A percentile compares a stretch with the other conserved stretches of the same genome.
Conservation (phyloP, 2,113 vertebrate species). For the Nothocercus nigrocapillus region DNA sequence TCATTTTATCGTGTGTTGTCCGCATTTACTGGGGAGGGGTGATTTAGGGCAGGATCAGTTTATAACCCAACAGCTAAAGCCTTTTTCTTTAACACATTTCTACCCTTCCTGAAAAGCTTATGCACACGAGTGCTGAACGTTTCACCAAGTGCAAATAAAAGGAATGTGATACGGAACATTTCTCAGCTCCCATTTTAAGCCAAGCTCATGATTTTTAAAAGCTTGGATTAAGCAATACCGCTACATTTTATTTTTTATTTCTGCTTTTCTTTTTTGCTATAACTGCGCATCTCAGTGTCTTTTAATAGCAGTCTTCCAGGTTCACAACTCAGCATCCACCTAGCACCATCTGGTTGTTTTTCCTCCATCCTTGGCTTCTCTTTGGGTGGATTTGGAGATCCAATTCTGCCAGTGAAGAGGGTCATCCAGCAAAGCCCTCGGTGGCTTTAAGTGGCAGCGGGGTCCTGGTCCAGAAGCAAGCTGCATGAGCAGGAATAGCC, state of each 20-base stretch:
- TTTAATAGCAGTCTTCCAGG: neutral
- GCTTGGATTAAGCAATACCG: neutral
- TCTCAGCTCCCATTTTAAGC: neutral
- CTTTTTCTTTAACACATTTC: neutral
- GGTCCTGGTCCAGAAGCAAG: neutral
- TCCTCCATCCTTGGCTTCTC: neutral
- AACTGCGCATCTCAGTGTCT: neutral
- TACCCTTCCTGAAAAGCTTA: neutral
- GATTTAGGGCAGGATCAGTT: constrained; percentile 44
- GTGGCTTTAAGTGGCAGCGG: neutral
- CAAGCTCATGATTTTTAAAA: constrained; percentile 8
- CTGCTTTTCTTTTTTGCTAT: neutral
- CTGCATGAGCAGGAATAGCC: neutral
- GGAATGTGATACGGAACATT: neutral
- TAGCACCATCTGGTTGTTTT: neutral
- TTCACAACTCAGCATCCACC: neutral
- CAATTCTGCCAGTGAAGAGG: neutral
- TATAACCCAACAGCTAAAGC: constrained; percentile 19
- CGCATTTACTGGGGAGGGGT: constrained; percentile 11
- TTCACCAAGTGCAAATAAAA: neutral
- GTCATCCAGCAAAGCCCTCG: neutral
- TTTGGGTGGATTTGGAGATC: neutral
- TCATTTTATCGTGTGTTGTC: neutral
- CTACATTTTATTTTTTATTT: neutral
- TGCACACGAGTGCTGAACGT: neutral